A percentile compares a stretch with the other conserved stretches of the same genome.
Conservation (phyloP, 2,113 vertebrate genomes). For the Orycteropus afer region DNA sequence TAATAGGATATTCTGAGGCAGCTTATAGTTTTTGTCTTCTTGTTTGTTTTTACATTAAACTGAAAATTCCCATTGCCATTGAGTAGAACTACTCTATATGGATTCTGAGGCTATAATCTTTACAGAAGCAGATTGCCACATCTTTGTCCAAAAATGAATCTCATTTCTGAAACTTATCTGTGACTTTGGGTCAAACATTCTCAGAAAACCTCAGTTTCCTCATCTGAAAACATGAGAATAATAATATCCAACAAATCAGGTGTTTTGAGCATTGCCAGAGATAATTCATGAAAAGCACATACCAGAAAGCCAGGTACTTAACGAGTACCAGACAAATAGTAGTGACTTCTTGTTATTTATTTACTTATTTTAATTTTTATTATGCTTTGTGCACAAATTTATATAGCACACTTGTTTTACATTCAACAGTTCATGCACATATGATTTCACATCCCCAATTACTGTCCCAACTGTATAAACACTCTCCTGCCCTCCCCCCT, state of each 20-base stretch:
- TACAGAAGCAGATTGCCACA: neutral
- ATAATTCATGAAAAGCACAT: neutral
- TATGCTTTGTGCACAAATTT: no score
- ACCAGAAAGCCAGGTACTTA: neutral
- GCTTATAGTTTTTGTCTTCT: neutral
- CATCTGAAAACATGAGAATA: neutral
- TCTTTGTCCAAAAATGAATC: neutral
- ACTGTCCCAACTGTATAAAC: no score
- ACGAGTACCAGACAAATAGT: neutral
- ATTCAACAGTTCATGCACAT: no score
- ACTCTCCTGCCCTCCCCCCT: no score
- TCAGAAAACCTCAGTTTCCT: neutral
- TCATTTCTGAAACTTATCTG: slow-evolving; percentile 3
- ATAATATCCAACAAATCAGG: neutral
- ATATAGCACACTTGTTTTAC: no score
- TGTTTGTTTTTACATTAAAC: neutral
- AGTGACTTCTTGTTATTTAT: no score
- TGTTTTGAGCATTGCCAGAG: neutral
- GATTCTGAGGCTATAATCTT: neutral
- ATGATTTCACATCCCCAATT: no score
- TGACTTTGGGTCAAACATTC: neutral
- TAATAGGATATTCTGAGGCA: slow-evolving; percentile 42
- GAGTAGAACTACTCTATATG: neutral
- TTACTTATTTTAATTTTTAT: no score
- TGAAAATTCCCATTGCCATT: neutral